Evolutionary conservation across 1,140 invertebrate genomes (phyloP), one percentile per base, ranked within the genome.

Genomic region (Oreohelix idahoensis): DNA sequence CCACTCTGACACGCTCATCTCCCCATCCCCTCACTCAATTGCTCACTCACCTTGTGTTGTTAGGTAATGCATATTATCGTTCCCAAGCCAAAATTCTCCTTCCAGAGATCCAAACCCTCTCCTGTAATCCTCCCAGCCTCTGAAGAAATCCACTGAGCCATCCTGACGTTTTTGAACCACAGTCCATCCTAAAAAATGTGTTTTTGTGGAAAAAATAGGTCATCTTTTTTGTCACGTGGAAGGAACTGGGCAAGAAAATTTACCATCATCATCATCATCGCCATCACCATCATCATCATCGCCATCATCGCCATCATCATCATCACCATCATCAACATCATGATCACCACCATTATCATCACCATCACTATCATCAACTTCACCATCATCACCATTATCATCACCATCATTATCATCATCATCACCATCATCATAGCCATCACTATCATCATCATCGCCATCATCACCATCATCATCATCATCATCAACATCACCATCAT

Each of bases 131-230:
- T 92, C 85, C 95, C 95, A 95, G 53, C 90, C 91, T 58, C 94
- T 90, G 87, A 94, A 94, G 85, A 95, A 95, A 86, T 94, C 97
- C 26, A 92, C 90, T 15, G 89, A 95, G 10, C 96, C 96, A 88
- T 97, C 96, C 87, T 94, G 94, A 17, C 97, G 94, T 8, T 96
- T 94, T 87, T 97, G 97, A 20, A 98, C 94, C 0, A 97, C 94
- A 5, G 96, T 97, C 95, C 96, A 97, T 0, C 71, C 97, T 97
- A 88, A 36, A 78, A 13, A 35, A 78, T 8, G 42, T 45, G 42
- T 8, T 15, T 45, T 45, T 45, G 42, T n/a, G n/a, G n/a, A n/a
- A 49, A 49, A 49, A 17, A 49, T 49, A 49, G 45, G 17, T 10
- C 8, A 49, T 49, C 17, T 49, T 49, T 49, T 29, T 66, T n/a